phyloP scores from a whole-genome alignment of 2,113 vertebrate genomes.

The Elgaria multicarinata region DNA sequence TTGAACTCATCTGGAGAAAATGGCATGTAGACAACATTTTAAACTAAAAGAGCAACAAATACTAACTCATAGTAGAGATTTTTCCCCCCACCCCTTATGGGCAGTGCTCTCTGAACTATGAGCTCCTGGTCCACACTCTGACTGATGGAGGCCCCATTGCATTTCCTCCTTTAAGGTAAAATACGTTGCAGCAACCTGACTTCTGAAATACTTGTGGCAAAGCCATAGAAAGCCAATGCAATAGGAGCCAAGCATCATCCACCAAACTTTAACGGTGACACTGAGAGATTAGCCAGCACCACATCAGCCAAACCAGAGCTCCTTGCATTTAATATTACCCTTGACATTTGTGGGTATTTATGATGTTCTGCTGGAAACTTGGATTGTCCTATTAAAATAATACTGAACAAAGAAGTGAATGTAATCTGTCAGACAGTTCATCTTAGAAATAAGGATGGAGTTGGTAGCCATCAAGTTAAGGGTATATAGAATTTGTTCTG shows the following conservation, averaged over 20 bases:
- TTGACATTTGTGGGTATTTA: background rate
- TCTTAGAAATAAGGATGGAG: background rate
- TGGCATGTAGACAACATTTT: background rate
- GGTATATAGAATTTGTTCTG: background rate
- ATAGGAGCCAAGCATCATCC: background rate
- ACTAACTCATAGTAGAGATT: background rate
- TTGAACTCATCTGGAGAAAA: background rate
- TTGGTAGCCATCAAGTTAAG: background rate
- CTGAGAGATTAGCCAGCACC: too few species aligned
- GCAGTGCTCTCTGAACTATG: too few species aligned
- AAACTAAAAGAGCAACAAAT: background rate
- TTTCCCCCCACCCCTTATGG: too few species aligned
- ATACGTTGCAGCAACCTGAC: too few species aligned
- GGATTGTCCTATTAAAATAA: background rate
- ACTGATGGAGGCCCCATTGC: background rate
- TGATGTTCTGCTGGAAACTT: background rate
- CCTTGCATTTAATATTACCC: background rate
- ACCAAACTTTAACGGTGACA: background rate
- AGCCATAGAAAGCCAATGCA: background rate
- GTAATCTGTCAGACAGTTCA: background rate
- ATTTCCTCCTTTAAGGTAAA: background rate
- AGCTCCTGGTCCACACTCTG: background rate
- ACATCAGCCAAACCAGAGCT: background rate
- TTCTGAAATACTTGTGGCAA: background rate
- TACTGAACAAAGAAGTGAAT: background rate